Conservation (phyloP, 2,797 vertebrate species). For the Hydrolagus colliei region DNA sequence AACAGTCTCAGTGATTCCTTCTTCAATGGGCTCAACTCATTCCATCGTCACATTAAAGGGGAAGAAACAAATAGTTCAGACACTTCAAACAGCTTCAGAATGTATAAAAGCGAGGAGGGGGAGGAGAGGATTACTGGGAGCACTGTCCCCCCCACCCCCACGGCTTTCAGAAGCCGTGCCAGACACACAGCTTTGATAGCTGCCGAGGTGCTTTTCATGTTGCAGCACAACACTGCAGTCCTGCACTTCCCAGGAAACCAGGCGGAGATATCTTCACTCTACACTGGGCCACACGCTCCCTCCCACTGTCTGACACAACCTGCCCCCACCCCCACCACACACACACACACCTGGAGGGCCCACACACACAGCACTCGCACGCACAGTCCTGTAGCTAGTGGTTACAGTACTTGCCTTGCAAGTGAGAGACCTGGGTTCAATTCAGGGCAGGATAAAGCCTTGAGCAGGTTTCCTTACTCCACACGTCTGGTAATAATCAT, state of each 20-base stretch:
- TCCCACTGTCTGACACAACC: no score
- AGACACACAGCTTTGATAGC: conserved; percentile 12
- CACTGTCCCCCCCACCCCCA: background rate
- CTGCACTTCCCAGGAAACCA: background rate
- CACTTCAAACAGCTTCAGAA: conserved; percentile 12
- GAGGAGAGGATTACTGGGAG: background rate
- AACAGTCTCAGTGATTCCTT: background rate
- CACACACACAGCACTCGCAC: no score
- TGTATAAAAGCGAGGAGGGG: background rate
- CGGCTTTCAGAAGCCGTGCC: conserved; percentile 6
- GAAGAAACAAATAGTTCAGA: background rate
- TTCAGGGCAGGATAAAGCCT: no score
- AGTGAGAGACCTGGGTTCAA: no score
- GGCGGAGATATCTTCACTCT: background rate
- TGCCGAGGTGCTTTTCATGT: conserved; percentile 26
- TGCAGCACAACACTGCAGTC: background rate
- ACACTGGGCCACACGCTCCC: background rate
- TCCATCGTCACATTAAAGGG: background rate
- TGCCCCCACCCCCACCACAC: no score
- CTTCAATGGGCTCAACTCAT: conserved; percentile 4
- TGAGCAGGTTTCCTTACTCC: no score
- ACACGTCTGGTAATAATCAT: no score
- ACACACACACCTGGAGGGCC: no score
- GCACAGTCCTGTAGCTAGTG: no score
- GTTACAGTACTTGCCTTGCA: no score